Evolutionary conservation across 2,888 invertebrate genomes (phyloP), one percentile per base, ranked within the genome.

Genomic region (Ophion ventricosus): DNA sequence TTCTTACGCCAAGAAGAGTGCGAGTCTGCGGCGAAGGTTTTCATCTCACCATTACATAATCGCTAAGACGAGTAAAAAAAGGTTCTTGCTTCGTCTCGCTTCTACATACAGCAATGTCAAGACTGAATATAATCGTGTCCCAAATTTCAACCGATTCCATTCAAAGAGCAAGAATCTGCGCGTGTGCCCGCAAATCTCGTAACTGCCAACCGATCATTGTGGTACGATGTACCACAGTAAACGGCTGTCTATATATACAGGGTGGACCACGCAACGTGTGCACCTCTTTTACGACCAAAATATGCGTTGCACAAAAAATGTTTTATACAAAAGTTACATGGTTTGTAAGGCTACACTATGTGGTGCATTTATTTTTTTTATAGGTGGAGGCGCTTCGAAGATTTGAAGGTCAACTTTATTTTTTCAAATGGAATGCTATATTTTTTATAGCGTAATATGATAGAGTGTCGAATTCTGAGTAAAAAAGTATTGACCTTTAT

Each of bases 1-100:
- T 59, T 35, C 11, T 49, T 26, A 26, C 10, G 35, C 72, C 23
- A 17, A 56, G 17, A 25, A 35, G 40, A 66, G 20, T 29, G 17
- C n/a, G n/a, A 75, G 17, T 57, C 23, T 64, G 43, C 76, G 64
- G 29, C 43, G 23, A 43, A 77, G 76, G 76, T 76, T 76, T 80
- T 83, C 66, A 61, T 67, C 35, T 40, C 43, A 43, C 25, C 64
- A 5, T 40, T 64, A 73, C 67, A 82, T 78, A 67, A 82, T 80
- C 72, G 75, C 72, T 76, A 63, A 83, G 43, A 35, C 70, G 79
- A 83, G 74, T 14, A 29, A 54, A 40, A n/a, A 59, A 57, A 73
- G 57, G 54, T 11, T 26, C 40, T 2, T 56, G 5, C 26, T 59
- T 7, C 14, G 0, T 49, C 14, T 49, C n/a, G n/a, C 49, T 14